phyloP scores from a whole-genome alignment of 2,113 vertebrate genomes.

The Apodemus sylvaticus region DNA sequence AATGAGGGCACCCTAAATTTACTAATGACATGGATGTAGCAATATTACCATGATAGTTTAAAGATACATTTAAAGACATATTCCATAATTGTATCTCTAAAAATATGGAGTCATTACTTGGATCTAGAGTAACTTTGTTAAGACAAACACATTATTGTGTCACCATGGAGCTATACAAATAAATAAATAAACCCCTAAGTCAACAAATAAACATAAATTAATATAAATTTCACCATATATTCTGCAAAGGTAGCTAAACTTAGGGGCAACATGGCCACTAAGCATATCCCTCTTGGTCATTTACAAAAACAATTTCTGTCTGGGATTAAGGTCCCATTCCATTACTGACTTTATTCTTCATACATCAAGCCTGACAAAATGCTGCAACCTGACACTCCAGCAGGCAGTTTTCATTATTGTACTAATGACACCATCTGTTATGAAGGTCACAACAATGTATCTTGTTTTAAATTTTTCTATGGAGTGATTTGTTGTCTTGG shows the following conservation, averaged over 20 bases:
- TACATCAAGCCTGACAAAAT: slow-evolving; percentile 71
- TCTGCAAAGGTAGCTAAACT: slow-evolving; percentile 31
- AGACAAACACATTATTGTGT: not conserved
- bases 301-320: not conserved
- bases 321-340: not conserved
- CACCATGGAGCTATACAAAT: not conserved
- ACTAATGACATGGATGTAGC: not conserved
- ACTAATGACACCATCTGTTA: slow-evolving; percentile 66
- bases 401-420: slow-evolving; percentile 68
- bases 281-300: slow-evolving; percentile 32
- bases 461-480: slow-evolving; percentile 81
- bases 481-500: slow-evolving; percentile 81
- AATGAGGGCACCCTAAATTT: not conserved
- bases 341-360: slow-evolving; percentile 33
- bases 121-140: not conserved
- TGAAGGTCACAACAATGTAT: slow-evolving; percentile 75
- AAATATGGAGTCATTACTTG: not conserved
- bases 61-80: not conserved
- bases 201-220: not conserved
- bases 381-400: slow-evolving; percentile 70
- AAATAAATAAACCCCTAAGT: not conserved
- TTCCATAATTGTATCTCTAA: not conserved
- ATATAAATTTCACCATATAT: not conserved
- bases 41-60: not conserved
- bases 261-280: not conserved